Percentiles rank a stretch among this genome's conserved stretches.
Evolutionary conservation across 2,888 invertebrate genomes (phyloP).

Genomic region (Iphiclides podalirius): DNA sequence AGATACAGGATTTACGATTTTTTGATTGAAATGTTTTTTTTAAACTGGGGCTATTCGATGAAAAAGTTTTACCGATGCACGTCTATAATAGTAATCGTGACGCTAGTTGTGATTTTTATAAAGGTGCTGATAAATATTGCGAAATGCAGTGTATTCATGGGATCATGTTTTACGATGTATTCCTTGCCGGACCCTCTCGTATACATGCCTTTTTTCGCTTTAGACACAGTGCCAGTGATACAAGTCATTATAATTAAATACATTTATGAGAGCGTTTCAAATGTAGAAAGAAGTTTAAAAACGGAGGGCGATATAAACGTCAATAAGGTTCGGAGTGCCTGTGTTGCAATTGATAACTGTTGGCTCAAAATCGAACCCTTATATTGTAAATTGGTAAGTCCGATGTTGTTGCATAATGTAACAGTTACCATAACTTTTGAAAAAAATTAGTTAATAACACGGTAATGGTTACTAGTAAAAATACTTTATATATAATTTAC

Average conservation of each 20-base stretch:
- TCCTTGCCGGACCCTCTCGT: background rate
- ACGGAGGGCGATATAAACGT: background rate
- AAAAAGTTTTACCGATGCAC: background rate
- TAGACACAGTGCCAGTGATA: constrained; percentile 5
- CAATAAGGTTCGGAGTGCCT: background rate
- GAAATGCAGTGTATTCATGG: background rate
- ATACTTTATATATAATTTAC: too few relatives aligned
- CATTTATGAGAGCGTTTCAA: constrained; percentile 7
- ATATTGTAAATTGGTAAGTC: constrained; percentile 25
- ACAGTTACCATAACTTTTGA: too few relatives aligned
- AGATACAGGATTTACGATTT: constrained; percentile 14
- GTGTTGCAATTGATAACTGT: constrained; percentile 9
- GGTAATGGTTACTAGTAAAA: too few relatives aligned
- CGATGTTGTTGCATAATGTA: too few relatives aligned
- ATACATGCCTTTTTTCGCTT: background rate
- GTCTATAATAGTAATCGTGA: background rate
- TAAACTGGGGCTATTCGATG: background rate
- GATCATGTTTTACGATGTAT: constrained; percentile 1
- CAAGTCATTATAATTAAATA: constrained; percentile 7
- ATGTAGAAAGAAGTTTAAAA: constrained; percentile 5
- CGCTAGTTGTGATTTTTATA: background rate
- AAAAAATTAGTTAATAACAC: too few relatives aligned
- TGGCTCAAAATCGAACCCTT: constrained; percentile 27
- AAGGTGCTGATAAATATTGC: constrained; percentile 5
- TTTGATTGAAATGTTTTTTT: constrained; percentile 14